Conservation (phyloP, 30 jellyfish, hydroid and myxozoan species). For the Turritopsis dohrnii region DNA sequence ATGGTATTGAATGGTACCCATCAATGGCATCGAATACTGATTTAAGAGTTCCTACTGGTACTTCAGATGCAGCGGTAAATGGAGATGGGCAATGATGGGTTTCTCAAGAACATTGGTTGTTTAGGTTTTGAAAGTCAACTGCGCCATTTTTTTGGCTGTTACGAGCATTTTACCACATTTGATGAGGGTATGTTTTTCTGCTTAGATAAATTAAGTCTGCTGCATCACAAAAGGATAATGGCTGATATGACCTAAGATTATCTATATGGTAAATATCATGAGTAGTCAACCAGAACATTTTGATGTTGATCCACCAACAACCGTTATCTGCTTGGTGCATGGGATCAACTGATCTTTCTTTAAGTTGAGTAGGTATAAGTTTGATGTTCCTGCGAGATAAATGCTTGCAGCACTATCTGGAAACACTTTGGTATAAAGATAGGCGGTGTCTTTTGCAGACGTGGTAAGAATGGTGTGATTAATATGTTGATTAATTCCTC, state of each 20-base stretch:
- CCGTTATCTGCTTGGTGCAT: neutral
- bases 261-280: neutral
- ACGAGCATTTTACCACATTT: slow-evolving; percentile 37
- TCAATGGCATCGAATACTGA: slow-evolving; percentile 23
- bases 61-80: slow-evolving; percentile 22
- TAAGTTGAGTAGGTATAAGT: neutral
- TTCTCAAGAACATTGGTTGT: slow-evolving; percentile 24
- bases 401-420: neutral
- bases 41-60: neutral
- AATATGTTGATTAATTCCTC: neutral
- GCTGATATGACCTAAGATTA: neutral
- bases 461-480: neutral
- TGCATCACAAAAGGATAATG: neutral
- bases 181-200: slow-evolving; percentile 19
- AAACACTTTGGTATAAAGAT: neutral
- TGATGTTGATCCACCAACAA: neutral
- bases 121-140: neutral
- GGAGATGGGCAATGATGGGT: slow-evolving; percentile 52
- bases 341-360: neutral
- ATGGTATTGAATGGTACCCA: slow-evolving; percentile 26
- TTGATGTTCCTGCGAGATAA: neutral
- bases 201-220: neutral
- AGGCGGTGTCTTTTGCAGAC: neutral
- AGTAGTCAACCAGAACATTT: neutral
- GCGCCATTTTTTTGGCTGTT: slow-evolving; percentile 30